Base-by-base conservation (phyloP, 2,888 invertebrate genomes). In the Ypsolopha scabrella region DNA sequence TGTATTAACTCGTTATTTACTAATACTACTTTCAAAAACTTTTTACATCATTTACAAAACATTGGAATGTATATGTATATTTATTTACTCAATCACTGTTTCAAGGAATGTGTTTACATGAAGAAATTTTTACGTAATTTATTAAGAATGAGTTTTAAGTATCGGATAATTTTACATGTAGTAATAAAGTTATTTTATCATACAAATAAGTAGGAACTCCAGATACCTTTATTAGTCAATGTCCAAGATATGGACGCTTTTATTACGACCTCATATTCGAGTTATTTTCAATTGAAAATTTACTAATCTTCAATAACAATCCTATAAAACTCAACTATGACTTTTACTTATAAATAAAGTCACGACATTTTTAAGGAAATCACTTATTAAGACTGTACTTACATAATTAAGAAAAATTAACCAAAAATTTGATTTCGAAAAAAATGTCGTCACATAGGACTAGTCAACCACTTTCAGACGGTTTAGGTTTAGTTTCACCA, bases 131-230 rank as follows among this genome's bases (percentile, higher is more conserved):
- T 24, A 24, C 2, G 24, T 24, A 24, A 24, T 24, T 24, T 24
- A 24, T 24, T 24, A 3, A n/a, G n/a, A n/a, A n/a, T n/a, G n/a
- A 24, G 2, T 24, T 2, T 24, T 24, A 24, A 24, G 2, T 24
- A 24, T 3, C 24, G 24, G 24, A 4, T 24, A 24, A 24, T 24
- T 24, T 24, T 24, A 24, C 24, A 24, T 24, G 24, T 24, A 24
- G 4, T 24, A 24, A 24, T 24, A 24, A 24, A 24, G 24, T 24
- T 24, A 24, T 24, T 24, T 24, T 24, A 24, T 24, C 24, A 24
- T 73, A 75, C 68, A 75, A 68, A 66, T 70, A 70, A 72, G 65
- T 82, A 81, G 81, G 82, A 83, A 83, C 82, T 79, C 72, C 73
- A 70, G 70, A 76, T 72, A 79, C 79, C 77, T 71, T 72, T 60